Evolutionary conservation across 1,140 invertebrate genomes (phyloP), one percentile per base, ranked within the genome.

Genomic region (Heliconius nattereri): DNA sequence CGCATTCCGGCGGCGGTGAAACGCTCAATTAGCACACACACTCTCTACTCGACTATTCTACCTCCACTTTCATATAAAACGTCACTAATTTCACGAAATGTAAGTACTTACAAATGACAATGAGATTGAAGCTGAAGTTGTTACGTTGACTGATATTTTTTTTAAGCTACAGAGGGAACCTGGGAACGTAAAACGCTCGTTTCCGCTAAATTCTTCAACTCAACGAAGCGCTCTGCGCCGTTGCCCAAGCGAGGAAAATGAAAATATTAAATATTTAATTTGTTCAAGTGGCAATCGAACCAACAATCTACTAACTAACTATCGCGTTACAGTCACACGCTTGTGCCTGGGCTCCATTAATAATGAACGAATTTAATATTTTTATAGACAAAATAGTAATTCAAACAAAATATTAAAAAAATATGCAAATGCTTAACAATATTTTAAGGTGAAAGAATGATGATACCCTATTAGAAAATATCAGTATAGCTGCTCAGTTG

Each of bases 21-120:
- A 91, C 88, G 87, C 90, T 91, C 91, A 91, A 92, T 92, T 91
- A 92, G 87, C 87, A 77, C 71, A 79, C 76, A 78, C 72, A 79
- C 81, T 71, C 79, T 77, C 79, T 82, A 84, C 82, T 85, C 83
- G 85, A 88, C 84, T 85, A 83, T 84, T 82, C 83, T 78, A 86
- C 84, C 85, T 85, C 84, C 79, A 81, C 85, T 86, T 88, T 86
- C 85, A 86, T 86, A 86, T 89, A 86, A 87, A 91, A 89, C 85
- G 84, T 79, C 82, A 84, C 83, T 86, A 86, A 89, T 90, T 89
- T 87, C 81, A 88, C 84, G 88, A 84, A 79, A 81, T 83, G 81
- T 81, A 73, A 84, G 82, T 84, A 52, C 0, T 84, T 84, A 82
- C 83, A 72, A 74, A 60, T 80, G 80, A 86, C 81, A 82, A 79